phyloP scores from a whole-genome alignment of 2,113 vertebrate genomes.

The Anoplopoma fimbria region DNA sequence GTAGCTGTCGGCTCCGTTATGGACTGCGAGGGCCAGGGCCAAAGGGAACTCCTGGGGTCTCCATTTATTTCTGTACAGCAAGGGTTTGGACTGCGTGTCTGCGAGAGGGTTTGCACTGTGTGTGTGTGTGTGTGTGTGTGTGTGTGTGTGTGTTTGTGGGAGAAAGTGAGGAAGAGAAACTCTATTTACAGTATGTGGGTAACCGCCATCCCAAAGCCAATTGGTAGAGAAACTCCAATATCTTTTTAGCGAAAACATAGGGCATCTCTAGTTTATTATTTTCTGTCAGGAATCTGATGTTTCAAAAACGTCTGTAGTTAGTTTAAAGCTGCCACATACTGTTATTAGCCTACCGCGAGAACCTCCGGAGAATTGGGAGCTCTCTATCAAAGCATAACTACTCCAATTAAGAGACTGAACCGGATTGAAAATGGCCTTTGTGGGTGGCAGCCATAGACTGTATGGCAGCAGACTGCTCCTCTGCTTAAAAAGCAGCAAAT shows the following conservation, averaged over 20 bases:
- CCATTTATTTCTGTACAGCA: slow-evolving; percentile 66
- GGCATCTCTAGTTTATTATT: slow-evolving; percentile 73
- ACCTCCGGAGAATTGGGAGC: slow-evolving; percentile 63
- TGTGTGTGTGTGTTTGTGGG: slow-evolving; percentile 51
- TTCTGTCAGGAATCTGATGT: slow-evolving; percentile 69
- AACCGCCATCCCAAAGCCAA: slow-evolving; percentile 65
- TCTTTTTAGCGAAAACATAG: slow-evolving; percentile 60
- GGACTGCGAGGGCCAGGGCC: slow-evolving; percentile 61
- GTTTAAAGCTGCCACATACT: slow-evolving; percentile 67
- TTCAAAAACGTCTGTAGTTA: slow-evolving; percentile 64
- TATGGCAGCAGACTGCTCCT: slow-evolving; percentile 32
- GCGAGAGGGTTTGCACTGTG: slow-evolving; percentile 53
- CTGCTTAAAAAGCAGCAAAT: slow-evolving; percentile 58
- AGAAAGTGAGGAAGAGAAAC: slow-evolving; percentile 65
- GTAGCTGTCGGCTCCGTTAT: slow-evolving; percentile 67
- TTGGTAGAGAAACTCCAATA: slow-evolving; percentile 69
- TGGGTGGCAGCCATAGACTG: slow-evolving; percentile 40
- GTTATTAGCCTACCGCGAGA: slow-evolving; percentile 70
- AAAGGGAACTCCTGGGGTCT: slow-evolving; percentile 71
- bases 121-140: slow-evolving; percentile 48
- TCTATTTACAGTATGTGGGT: slow-evolving; percentile 72
- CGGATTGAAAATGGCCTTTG: slow-evolving; percentile 25
- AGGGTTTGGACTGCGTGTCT: slow-evolving; percentile 35
- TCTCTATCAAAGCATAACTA: slow-evolving; percentile 69
- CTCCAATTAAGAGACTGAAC: slow-evolving; percentile 68